Conservation (phyloP, 2,113 vertebrate species). For the Theristicus caerulescens region DNA sequence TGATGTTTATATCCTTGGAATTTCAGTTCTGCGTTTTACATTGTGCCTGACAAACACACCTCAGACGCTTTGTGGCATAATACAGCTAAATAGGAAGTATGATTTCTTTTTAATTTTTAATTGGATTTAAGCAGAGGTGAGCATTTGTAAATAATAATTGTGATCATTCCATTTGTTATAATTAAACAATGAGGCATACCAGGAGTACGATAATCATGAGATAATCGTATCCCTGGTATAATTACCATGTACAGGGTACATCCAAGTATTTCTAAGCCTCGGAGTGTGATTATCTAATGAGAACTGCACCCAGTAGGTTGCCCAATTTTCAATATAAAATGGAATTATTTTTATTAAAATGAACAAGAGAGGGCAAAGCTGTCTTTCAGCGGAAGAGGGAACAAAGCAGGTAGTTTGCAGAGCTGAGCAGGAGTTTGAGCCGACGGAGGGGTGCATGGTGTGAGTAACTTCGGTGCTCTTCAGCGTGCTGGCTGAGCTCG, state of each 20-base stretch:
- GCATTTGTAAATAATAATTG: constrained; percentile 70
- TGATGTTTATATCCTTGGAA: neutral
- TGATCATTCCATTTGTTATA: constrained; percentile 69
- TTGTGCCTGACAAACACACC: neutral
- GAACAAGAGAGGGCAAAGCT: neutral
- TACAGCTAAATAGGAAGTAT: neutral
- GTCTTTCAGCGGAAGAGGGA: neutral
- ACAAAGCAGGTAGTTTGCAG: neutral
- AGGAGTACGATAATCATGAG: constrained; percentile 63
- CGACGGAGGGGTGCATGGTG: accelerated
- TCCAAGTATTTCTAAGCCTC: constrained; percentile 64
- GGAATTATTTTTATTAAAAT: constrained; percentile 30
- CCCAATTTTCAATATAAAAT: constrained; percentile 63
- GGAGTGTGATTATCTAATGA: constrained; percentile 62
- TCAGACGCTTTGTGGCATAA: neutral
- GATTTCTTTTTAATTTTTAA: constrained; percentile 9
- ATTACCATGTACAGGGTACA: constrained; percentile 63
- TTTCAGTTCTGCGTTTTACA: neutral
- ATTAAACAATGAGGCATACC: constrained; percentile 75
- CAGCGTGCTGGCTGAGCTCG: neutral
- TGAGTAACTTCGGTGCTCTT: neutral
- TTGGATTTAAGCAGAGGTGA: constrained; percentile 51
- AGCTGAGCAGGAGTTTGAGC: neutral
- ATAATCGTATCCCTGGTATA: constrained; percentile 70
- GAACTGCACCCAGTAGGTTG: constrained; percentile 52